Conservation (phyloP, 2,888 invertebrate species). For the Actias luna region DNA sequence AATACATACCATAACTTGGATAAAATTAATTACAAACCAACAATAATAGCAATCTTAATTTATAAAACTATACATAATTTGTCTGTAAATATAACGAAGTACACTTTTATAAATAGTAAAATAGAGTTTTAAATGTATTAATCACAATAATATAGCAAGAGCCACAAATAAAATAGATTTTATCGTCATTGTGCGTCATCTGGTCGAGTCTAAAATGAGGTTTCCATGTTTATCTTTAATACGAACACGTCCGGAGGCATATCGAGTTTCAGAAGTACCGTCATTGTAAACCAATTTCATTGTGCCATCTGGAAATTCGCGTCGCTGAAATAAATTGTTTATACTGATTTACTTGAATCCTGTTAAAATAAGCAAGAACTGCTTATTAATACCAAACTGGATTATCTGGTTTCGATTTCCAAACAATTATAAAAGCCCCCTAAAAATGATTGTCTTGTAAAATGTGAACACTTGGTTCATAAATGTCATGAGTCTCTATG, state of each 20-base stretch:
- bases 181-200: slow-evolving; percentile 35
- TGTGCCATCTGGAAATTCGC: slow-evolving; percentile 97
- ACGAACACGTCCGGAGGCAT: slow-evolving; percentile 92
- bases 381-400: neutral
- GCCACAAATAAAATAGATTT: neutral
- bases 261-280: slow-evolving; percentile 95
- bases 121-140: neutral
- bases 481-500: no score
- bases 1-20: slow-evolving; percentile 38
- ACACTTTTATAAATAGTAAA: neutral
- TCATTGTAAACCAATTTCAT: slow-evolving; percentile 93
- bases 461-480: no score
- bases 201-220: slow-evolving; percentile 87
- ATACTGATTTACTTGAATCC: neutral
- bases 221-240: slow-evolving; percentile 93
- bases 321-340: slow-evolving; percentile 79
- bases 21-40: slow-evolving; percentile 30
- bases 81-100: slow-evolving; percentile 1
- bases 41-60: neutral
- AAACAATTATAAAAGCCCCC: no score
- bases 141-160: neutral
- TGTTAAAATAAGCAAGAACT: neutral
- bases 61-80: neutral
- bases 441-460: no score
- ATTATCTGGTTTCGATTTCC: neutral